Evolutionary conservation across 2,113 vertebrate genomes (phyloP), one percentile per base, ranked within the genome.

Genomic region (Otocyon megalotis): DNA sequence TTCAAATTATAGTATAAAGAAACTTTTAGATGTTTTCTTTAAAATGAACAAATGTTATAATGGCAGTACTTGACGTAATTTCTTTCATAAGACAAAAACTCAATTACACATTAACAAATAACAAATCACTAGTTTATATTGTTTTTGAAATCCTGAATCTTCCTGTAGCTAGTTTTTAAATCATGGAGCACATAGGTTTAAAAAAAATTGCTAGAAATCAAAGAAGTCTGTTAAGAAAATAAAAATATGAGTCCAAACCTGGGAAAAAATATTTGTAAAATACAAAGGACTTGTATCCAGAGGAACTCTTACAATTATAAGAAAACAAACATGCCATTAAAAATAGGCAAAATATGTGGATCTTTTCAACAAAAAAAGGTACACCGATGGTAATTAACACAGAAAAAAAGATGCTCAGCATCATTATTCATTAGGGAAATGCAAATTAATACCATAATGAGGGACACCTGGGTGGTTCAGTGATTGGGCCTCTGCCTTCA

Each of bases 161-260:
- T 60, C 32, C 53, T 50, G 58, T 30, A 60, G 30, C 30, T 56
- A 37, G n/a, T 94, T 88, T 93, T 88, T 94, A 80, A 94, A 94
- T 28, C 13, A 43, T 5, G 4, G 24, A 86, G 30, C 67, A 48
- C 20, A 9, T 24, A 9, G 50, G 37, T 60, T 80, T 13, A 58
- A 63, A 92, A 86, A 24, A n/a, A 17, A 50, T 54, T 93, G 65
- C n/a, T 56, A 35, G 16, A 87, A 43, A 48, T 60, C 58, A 72
- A 30, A 83, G 87, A 62, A 74, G 19, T 76, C 72, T 76, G 30
- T 93, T 83, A 83, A 92, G 37, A 81, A 92, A 87, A 87, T 62
- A n/a, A 63, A 72, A 71, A 53, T 12, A 88, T 26, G 28, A 58
- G 12, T 16, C 69, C 63, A 65, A 74, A 14, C 79, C 2, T 63